phyloP scores from a whole-genome alignment of 2,888 invertebrate genomes.

The Cosmorhoe ocellata region DNA sequence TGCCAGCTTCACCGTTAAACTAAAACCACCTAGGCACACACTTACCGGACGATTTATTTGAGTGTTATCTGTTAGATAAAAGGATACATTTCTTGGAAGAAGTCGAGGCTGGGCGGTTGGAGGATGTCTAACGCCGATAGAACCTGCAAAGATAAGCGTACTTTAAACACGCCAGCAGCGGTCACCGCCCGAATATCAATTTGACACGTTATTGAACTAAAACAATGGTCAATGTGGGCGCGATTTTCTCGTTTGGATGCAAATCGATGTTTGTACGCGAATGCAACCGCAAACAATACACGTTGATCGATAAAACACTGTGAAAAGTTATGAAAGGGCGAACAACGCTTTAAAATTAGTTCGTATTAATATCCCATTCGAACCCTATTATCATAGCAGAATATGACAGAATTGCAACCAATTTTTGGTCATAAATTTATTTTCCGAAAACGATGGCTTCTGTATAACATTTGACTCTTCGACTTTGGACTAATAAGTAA shows the following conservation, averaged over 20 bases:
- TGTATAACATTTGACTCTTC: slow-evolving; percentile 36
- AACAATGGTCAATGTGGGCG: slow-evolving; percentile 38
- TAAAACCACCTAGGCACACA: slow-evolving; percentile 42
- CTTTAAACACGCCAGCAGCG: slow-evolving; percentile 13
- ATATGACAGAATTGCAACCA: slow-evolving; percentile 33
- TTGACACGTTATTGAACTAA: slow-evolving; percentile 42
- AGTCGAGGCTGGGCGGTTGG: slow-evolving; percentile 99
- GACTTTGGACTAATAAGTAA: slow-evolving; percentile 39
- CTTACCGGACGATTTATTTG: slow-evolving; percentile 43
- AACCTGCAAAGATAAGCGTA: slow-evolving; percentile 87
- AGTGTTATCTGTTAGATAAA: slow-evolving; percentile 53
- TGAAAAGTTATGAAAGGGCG: slow-evolving; percentile 58
- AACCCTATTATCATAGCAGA: slow-evolving; percentile 41
- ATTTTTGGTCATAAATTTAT: slow-evolving; percentile 30
- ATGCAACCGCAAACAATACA: slow-evolving; percentile 55
- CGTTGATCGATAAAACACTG: slow-evolving; percentile 62
- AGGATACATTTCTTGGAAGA: slow-evolving; percentile 99
- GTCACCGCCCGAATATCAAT: slow-evolving; percentile 19
- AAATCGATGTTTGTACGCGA: slow-evolving; percentile 52
- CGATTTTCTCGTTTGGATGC: slow-evolving; percentile 48
- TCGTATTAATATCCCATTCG: slow-evolving; percentile 48
- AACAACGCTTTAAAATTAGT: slow-evolving; percentile 56
- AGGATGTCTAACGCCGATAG: slow-evolving; percentile 98
- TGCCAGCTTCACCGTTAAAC: slow-evolving; percentile 43
- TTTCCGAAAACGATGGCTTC: too few relatives aligned